Evolutionary conservation across 2,113 vertebrate genomes (phyloP).

Genomic region (Lota lota): DNA sequence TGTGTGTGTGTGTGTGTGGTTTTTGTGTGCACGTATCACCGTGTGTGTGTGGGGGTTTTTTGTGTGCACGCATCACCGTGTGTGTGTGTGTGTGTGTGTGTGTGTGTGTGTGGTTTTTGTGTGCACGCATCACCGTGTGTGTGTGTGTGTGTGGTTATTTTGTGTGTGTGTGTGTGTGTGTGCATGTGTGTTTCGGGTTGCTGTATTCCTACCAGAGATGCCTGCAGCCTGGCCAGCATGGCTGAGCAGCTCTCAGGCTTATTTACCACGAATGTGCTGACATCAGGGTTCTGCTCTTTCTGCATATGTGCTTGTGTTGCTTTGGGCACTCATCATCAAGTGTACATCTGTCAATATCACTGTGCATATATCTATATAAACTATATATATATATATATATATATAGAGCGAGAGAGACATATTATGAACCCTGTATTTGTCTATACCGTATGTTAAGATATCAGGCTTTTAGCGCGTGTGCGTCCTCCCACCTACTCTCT

Average conservation of each 20-base stretch:
- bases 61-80: too few species aligned
- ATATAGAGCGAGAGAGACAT: too few species aligned
- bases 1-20: slow-evolving; percentile 10
- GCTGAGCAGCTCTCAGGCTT: slow-evolving; percentile 41
- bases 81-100: slow-evolving; percentile 11
- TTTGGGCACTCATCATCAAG: too few species aligned
- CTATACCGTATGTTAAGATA: background rate
- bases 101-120: slow-evolving; percentile 21
- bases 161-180: slow-evolving; percentile 34
- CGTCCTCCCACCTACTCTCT: background rate
- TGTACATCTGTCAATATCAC: too few species aligned
- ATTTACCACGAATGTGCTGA: slow-evolving; percentile 57
- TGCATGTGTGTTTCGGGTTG: slow-evolving; percentile 24
- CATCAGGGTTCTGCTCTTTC: slow-evolving; percentile 24
- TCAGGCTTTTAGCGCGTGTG: background rate
- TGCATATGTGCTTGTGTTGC: slow-evolving; percentile 7
- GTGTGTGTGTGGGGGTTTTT: too few species aligned
- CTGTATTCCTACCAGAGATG: slow-evolving; percentile 27
- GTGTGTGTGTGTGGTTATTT: background rate
- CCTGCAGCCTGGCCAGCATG: slow-evolving; percentile 52
- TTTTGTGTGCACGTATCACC: too few species aligned
- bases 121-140: too few species aligned
- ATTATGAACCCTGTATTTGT: background rate
- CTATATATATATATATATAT: too few species aligned
- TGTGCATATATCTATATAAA: too few species aligned